Evolutionary conservation across 2,888 invertebrate genomes (phyloP), one percentile per base, ranked within the genome.

Genomic region (Ferdinandea cuprea): DNA sequence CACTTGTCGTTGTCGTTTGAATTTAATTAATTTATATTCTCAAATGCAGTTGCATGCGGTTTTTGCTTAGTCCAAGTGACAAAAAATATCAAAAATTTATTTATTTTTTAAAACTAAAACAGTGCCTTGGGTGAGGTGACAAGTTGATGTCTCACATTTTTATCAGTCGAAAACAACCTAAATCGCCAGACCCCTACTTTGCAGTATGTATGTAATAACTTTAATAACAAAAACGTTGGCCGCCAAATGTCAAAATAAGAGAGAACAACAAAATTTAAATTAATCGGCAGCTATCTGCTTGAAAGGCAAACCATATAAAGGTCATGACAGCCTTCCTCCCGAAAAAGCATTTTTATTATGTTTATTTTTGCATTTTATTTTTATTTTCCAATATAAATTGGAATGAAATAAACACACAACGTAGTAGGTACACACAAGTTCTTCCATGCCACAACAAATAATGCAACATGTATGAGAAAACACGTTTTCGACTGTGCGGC

Each of bases 1-100:
- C 59, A 19, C 46, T n/a, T 19, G 35, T 15, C 8, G 8, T 54
- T 54, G 35, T 61, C 50, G 63, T 65, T 58, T 58, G 72, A 72
- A 78, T 73, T 79, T 54, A 79, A 68, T 73, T 73, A 68, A 79
- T 73, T 73, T 73, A 54, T 66, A 54, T 66, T 79, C 65, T 68
- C 59, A 42, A 68, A 42, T 71, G 42, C 65, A 40, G 9, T 42
- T 1, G 2, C 15, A 40, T 15, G 13, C 3, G 13, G 25, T 25
- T 25, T 25, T 25, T 3, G 25, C 25, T 25, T 5, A 25, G 25
- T n/a, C n/a, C n/a, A n/a, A n/a, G n/a, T n/a, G n/a, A n/a, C n/a
- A n/a, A n/a, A n/a, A n/a, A n/a, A n/a, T n/a, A n/a, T n/a, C n/a
- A n/a, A n/a, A n/a, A n/a, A n/a, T n/a, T n/a, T n/a, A n/a, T n/a